These are phyloP conservation scores for Manacus vitellinus DNA, from an alignment of 2,113 vertebrate genomes.

Conservation along the genomic window DNA sequence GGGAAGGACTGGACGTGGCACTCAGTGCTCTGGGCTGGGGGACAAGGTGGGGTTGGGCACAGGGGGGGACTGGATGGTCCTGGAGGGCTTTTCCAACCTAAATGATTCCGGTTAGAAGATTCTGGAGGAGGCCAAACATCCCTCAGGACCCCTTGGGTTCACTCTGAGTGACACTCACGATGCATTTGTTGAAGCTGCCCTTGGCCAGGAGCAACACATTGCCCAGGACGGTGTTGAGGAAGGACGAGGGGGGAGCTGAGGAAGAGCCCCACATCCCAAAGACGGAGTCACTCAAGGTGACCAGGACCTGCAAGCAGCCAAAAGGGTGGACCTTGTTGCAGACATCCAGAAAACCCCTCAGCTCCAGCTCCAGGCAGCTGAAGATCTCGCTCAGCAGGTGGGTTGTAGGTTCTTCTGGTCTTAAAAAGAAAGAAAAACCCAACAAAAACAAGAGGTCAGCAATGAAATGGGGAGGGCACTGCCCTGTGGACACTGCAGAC, in stretches of 20 bases:
- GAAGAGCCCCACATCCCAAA: background rate
- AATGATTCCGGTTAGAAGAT: background rate
- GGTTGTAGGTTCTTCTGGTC: background rate
- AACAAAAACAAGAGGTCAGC: background rate
- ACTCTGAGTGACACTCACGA: conserved; percentile 9
- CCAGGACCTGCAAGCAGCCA: conserved; percentile 49
- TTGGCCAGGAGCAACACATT: conserved; percentile 40
- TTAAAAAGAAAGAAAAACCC: background rate
- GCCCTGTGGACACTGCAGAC: background rate
- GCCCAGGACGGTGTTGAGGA: conserved; percentile 35
- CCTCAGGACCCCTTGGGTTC: background rate
- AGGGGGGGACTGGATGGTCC: rapidly evolving
- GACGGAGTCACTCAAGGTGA: background rate
- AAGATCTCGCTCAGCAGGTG: conserved; percentile 7
- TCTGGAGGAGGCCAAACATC: background rate
- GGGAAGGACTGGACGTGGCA: background rate
- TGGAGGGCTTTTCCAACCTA: background rate
- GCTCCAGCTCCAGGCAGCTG: conserved; percentile 31
- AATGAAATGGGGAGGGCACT: background rate
- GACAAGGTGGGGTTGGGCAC: rapidly evolving
- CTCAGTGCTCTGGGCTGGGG: background rate
- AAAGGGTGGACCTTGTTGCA: conserved; percentile 23
- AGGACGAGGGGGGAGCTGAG: background rate
- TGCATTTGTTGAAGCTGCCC: conserved; percentile 49
- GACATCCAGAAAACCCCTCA: conserved; percentile 36